Evolutionary conservation across 2,113 vertebrate genomes (phyloP), one percentile per base, ranked within the genome.

Genomic region (Chaetorhynchus papuensis): DNA sequence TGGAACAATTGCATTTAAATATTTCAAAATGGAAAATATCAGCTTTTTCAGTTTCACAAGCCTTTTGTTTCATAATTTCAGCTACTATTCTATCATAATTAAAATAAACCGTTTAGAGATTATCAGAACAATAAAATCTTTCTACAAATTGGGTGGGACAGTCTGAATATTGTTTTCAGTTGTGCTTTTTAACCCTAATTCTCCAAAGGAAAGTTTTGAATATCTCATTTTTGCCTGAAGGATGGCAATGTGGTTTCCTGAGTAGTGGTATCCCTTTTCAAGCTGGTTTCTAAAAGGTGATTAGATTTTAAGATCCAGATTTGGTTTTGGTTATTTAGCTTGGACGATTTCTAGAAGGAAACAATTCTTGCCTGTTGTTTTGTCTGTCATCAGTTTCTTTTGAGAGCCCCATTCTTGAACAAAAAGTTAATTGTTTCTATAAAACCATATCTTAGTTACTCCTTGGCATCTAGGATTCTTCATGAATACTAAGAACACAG

Each of bases 91-190:
- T 3, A 33, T 61, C 28, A 84, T 79, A 94, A 94, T 81, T 83
- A 81, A 85, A 91, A 90, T 74, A 42, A 83, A 92, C 71, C 74
- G 28, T 88, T 93, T 92, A 66, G 68, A 90, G 61, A 93, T 96
- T 86, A 86, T 35, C 84, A 70, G 86, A 97, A 93, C 85, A 94
- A 86, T 94, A 86, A 93, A 93, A 83, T 83, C 68, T 93, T 96
- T 95, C 88, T 94, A 50, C 85, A 93, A 56, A 79, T 77, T 19
- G 79, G 42, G 27, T 77, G 63, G 50, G 28, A 86, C 42, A 77
- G 77, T 90, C 60, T 80, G 75, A 95, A 83, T 83, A 88, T 90
- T 96, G 63, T 80, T 96, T 93, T 85, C 54, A 86, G 45, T 94
- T 95, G 31, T 50, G 31, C 35, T 83, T 93, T 95, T 95, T 74